Conservation (phyloP, 2,113 vertebrate species). For the Abramis brama region DNA sequence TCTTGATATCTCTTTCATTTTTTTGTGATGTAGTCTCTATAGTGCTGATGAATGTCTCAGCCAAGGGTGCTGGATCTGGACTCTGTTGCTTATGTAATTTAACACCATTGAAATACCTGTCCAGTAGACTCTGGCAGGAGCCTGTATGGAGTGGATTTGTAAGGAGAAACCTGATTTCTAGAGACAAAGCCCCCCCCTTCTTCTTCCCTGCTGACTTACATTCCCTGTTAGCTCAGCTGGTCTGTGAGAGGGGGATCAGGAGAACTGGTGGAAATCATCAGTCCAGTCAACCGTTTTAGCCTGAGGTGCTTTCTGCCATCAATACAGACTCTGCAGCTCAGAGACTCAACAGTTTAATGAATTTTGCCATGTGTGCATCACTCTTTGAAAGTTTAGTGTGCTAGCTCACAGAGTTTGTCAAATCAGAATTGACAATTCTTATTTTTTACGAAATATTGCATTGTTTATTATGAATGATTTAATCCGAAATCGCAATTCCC, state of each 20-base stretch:
- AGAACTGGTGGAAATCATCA: neutral
- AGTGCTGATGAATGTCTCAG: slow-evolving; percentile 33
- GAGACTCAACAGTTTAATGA: neutral
- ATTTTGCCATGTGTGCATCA: neutral
- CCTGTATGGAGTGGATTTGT: slow-evolving; percentile 42
- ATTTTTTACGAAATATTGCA: too few species aligned
- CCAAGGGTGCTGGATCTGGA: slow-evolving; percentile 30
- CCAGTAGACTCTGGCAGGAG: slow-evolving; percentile 36
- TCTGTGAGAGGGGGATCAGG: slow-evolving; percentile 8
- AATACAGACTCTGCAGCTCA: neutral
- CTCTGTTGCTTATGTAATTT: neutral
- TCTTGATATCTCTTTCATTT: slow-evolving; percentile 17
- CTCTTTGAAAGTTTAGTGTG: neutral
- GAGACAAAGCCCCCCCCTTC: neutral
- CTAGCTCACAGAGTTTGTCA: neutral
- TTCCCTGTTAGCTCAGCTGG: slow-evolving; percentile 27
- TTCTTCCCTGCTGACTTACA: slow-evolving; percentile 17
- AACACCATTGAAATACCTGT: slow-evolving; percentile 25
- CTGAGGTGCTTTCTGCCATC: slow-evolving; percentile 3
- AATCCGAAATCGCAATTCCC: too few species aligned
- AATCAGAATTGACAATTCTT: neutral
- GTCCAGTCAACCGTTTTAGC: slow-evolving; percentile 14
- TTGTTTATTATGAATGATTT: too few species aligned
- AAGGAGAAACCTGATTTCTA: slow-evolving; percentile 51
- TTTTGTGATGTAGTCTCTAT: neutral